These are phyloP conservation scores for Pelusios castaneus DNA, from an alignment of 2,113 vertebrate species.

Conservation along the genomic window DNA sequence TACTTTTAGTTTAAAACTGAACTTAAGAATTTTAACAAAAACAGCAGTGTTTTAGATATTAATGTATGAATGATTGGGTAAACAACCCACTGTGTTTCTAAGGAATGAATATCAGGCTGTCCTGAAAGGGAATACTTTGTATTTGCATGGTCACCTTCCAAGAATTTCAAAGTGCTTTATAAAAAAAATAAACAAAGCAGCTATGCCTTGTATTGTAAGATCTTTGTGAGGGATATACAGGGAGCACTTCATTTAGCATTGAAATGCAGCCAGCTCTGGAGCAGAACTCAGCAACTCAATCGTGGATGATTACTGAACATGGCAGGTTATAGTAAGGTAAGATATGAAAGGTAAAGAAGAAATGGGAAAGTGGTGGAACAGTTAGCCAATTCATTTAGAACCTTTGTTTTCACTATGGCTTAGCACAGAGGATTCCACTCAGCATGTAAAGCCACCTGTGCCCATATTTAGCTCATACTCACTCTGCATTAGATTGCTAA, in stretches of 20 bases:
- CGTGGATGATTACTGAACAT: background rate
- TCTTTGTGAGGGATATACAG: background rate
- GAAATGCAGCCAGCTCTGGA: background rate
- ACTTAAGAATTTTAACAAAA: conserved; percentile 51
- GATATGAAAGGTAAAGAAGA: background rate
- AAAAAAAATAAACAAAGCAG: conserved; percentile 55
- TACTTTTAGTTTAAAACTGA: conserved; percentile 58
- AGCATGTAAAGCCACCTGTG: background rate
- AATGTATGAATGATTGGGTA: conserved; percentile 68
- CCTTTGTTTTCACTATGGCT: background rate
- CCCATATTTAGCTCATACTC: background rate
- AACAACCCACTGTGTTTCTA: conserved; percentile 69
- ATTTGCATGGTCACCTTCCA: conserved; percentile 72
- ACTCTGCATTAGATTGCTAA: background rate
- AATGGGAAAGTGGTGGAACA: rapidly evolving
- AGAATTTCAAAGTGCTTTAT: conserved; percentile 68
- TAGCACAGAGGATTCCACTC: background rate
- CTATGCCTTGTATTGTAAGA: background rate
- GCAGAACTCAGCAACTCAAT: background rate
- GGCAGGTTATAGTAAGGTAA: background rate
- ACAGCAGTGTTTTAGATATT: conserved; percentile 44
- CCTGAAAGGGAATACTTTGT: conserved; percentile 73
- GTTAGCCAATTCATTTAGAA: background rate
- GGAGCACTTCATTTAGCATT: background rate
- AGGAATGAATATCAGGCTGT: conserved; percentile 71